Base-by-base conservation (phyloP, 2,797 vertebrate genomes). In the Sandelia bainsii region DNA sequence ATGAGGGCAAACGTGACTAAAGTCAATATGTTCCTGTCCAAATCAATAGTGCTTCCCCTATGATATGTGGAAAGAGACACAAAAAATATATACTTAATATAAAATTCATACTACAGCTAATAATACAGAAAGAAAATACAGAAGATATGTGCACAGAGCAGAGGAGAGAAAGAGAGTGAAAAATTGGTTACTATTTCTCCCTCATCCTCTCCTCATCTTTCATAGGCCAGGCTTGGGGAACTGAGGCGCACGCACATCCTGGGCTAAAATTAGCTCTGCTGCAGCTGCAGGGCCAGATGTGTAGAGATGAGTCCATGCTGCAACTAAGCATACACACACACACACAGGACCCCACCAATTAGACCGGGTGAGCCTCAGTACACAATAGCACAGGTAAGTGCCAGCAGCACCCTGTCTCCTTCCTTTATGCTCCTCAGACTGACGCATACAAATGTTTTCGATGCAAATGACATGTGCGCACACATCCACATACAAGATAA, bases 241-340 rank as follows among this genome's bases (percentile, higher is more conserved):
- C 89, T 89, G 90, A 90, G 84, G 88, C 87, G 52, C 89, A 90
- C 84, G 82, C 87, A 92, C 89, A 91, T 88, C 84, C 85, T 62
- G 68, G 58, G 87, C 89, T 93, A 92, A 93, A 93, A 89, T 93
- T 93, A 93, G 91, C 83, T 90, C 88, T 90, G 85, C 92, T 92
- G 90, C 91, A 91, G 91, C 92, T 91, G 90, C 89, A 89, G 81
- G 84, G 82, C 88, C 89, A 93, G 89, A 90, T 82, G 82, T 82
- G 84, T 78, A 88, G 84, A 89, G 88, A 84, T 90, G 90, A 84
- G 86, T 67, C 73, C 22, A 32, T 54, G 69, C 69, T 69, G 62
- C 59, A 77, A 76, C 64, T 22, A 49, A 59, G 39, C 19, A 62
- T 34, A 59, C 53, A 69, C 68, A 56, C 48, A 64, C 58, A 75